phyloP scores from a whole-genome alignment of 1,140 invertebrate species.

The Drosophila santomea region DNA sequence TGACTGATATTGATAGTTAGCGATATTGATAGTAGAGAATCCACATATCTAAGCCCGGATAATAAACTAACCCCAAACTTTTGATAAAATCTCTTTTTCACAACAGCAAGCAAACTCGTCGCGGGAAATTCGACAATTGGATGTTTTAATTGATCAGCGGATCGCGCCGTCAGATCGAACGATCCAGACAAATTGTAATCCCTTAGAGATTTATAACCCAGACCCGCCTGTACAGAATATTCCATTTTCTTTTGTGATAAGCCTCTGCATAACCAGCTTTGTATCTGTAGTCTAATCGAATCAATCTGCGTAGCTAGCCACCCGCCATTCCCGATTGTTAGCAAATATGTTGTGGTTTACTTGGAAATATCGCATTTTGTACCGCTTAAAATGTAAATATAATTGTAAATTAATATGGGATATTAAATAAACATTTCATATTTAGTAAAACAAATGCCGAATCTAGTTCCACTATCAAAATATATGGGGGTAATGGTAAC shows the following conservation, averaged over 20 bases:
- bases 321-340: constrained; percentile 54
- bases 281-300: constrained; percentile 58
- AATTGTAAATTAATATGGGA: constrained; percentile 63
- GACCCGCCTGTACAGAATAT: constrained; percentile 58
- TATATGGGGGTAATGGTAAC: not conserved
- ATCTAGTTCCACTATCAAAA: not conserved
- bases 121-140: constrained; percentile 83
- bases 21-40: constrained; percentile 24
- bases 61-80: constrained; percentile 32
- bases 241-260: constrained; percentile 72
- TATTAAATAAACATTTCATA: constrained; percentile 68
- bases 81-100: constrained; percentile 54
- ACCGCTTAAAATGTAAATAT: constrained; percentile 40
- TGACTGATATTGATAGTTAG: constrained; percentile 32
- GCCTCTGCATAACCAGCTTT: constrained; percentile 36
- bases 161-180: constrained; percentile 1
- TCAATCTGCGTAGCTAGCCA: constrained; percentile 53
- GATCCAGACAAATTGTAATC: constrained; percentile 17
- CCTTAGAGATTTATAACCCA: constrained; percentile 28
- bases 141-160: constrained; percentile 66
- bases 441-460: constrained; percentile 9
- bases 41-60: constrained; percentile 26
- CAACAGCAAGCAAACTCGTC: constrained; percentile 75
- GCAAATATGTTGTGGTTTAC: constrained; percentile 61
- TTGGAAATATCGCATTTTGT: constrained; percentile 61